Conservation (phyloP, 2,113 vertebrate genomes). For the Gavialis gangeticus region DNA sequence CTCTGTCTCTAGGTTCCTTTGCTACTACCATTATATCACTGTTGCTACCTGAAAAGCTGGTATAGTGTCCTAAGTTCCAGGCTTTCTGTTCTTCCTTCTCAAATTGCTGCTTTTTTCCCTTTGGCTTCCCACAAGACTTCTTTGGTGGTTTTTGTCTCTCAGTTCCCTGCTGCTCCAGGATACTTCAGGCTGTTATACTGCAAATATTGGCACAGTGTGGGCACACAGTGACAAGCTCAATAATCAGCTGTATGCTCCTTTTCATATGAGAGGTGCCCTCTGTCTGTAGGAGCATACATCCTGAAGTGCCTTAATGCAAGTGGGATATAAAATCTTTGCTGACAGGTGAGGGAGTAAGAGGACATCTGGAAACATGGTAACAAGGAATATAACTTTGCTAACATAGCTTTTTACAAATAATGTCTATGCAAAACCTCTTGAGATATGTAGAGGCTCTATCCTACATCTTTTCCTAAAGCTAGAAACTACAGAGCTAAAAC, state of each 20-base stretch:
- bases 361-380: not conserved
- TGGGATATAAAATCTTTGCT: not conserved
- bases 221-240: conserved; percentile 6
- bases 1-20: too few relatives aligned
- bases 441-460: not conserved
- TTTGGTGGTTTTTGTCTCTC: conserved; percentile 29
- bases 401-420: not conserved
- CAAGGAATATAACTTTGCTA: not conserved
- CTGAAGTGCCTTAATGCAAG: not conserved
- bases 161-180: conserved; percentile 25
- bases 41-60: not conserved
- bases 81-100: not conserved
- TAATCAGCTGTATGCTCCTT: conserved; percentile 15
- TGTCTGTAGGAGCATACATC: not conserved
- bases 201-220: not conserved
- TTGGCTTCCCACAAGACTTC: not conserved
- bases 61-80: not conserved
- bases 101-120: conserved; percentile 29
- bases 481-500: not conserved
- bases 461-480: not conserved
- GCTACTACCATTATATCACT: too few relatives aligned
- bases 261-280: conserved; percentile 19
- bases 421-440: not conserved
- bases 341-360: not conserved
- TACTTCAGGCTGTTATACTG: conserved; percentile 24